Evolutionary conservation across 35 echinoderm and acorn worm genomes (phyloP), one percentile per base, ranked within the genome.

Genomic region (Heliocidaris erythrogramma): DNA sequence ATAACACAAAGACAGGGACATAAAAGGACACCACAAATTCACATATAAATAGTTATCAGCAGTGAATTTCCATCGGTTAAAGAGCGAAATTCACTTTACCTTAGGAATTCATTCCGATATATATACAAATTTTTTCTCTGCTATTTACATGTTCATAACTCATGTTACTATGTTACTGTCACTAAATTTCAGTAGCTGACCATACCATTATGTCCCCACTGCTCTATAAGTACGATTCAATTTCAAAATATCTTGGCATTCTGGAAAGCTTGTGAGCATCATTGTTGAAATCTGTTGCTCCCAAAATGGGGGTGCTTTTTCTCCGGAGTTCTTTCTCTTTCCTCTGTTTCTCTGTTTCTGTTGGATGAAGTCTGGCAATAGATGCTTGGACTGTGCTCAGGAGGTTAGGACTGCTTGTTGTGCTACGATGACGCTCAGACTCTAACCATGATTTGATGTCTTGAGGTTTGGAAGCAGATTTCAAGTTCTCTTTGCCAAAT

Each of bases 401-500:
- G 27, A 96, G 85, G 49, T 96, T 96, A 1, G 95, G 95, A 48
- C 85, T 93, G 50, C 95, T 96, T 29, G 60, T 96, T 13, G 91
- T 96, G 94, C 84, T 94, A 4, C 92, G 60, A 0, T 94, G 92
- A 14, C 95, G 60, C 92, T 96, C 92, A 1, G 65, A 94, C 30
- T 96, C 69, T 48, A 96, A 88, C 95, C 95, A 96, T 0, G 95
- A 94, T 32, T 93, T 96, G 87, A 96, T 96, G 50, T 94, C 92
- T 59, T 94, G 92, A 27, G 91, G 95, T 61, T 94, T 92, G 47
- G 91, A 32, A 11, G 91, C 27, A 5, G 95, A 94, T 31, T 94
- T 86, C 65, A 35, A 88, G n/a, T 78, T 59, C 49, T 93, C 92
- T 94, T 96, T 96, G 14, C 95, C 95, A 88, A 96, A 96, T 14